These are phyloP conservation scores for Leptopterna dolabrata DNA, from an alignment of 2,888 invertebrate genomes.

Conservation along the genomic window DNA sequence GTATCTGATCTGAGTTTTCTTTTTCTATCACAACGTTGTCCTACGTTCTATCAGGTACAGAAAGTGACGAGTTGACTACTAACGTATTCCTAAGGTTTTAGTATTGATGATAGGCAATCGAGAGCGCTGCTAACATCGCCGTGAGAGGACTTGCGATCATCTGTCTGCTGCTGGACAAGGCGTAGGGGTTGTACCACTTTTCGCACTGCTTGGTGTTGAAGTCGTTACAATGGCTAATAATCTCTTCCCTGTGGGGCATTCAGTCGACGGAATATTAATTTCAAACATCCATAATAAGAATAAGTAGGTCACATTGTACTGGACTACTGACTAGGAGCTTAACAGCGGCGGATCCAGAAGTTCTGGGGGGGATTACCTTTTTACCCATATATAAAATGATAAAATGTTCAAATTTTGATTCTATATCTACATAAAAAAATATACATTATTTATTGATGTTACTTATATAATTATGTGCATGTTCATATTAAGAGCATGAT, in stretches of 20 bases:
- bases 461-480: too few relatives aligned
- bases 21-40: background rate
- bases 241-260: conserved; percentile 17
- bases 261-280: background rate
- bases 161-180: background rate
- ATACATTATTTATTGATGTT: too few relatives aligned
- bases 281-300: too few relatives aligned
- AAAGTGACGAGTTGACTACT: background rate
- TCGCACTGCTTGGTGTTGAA: conserved; percentile 36
- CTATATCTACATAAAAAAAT: too few relatives aligned
- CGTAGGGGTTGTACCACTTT: conserved; percentile 16
- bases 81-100: background rate
- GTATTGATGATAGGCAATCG: background rate
- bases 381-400: too few relatives aligned
- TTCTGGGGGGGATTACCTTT: too few relatives aligned
- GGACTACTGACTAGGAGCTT: too few relatives aligned
- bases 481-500: too few relatives aligned
- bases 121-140: background rate
- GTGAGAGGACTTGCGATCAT: background rate
- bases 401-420: too few relatives aligned
- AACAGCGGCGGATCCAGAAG: too few relatives aligned
- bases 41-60: background rate
- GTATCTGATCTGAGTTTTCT: background rate
- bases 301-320: too few relatives aligned
- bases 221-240: conserved; percentile 27